Percentiles rank a stretch among this genome's conserved stretches.
phyloP scores from a whole-genome alignment of 2,888 invertebrate species.

The Philereme vetulata region DNA sequence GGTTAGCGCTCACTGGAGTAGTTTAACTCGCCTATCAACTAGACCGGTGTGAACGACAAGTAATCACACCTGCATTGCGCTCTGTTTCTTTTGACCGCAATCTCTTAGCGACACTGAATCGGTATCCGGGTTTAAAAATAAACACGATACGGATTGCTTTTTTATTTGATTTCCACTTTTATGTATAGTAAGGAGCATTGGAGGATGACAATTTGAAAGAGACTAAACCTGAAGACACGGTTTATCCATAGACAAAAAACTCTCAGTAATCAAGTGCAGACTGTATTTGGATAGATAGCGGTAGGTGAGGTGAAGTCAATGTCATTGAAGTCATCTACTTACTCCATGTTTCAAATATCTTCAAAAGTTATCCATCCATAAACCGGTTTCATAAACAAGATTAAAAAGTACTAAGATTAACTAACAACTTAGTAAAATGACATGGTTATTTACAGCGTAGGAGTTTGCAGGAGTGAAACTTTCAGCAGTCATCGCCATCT shows the following conservation, averaged over 20 bases:
- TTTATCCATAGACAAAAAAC: too few species aligned
- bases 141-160: background rate
- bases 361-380: too few species aligned
- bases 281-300: too few species aligned
- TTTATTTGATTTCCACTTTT: background rate
- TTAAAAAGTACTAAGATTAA: too few species aligned
- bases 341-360: too few species aligned
- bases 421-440: too few species aligned
- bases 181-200: background rate
- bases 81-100: slow-evolving; percentile 14
- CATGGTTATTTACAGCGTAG: too few species aligned
- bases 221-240: too few species aligned
- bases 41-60: slow-evolving; percentile 5
- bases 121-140: background rate
- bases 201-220: background rate
- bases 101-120: background rate
- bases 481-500: slow-evolving; percentile 23
- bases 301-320: too few species aligned
- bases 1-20: slow-evolving; percentile 8
- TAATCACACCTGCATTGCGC: slow-evolving; percentile 24
- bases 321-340: too few species aligned
- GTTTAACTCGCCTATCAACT: slow-evolving; percentile 3
- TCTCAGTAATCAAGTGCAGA: too few species aligned
- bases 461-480: slow-evolving; percentile 6
- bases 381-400: too few species aligned